These are phyloP conservation scores for Peromyscus melanophrys DNA, from an alignment of 2,797 vertebrate genomes.

Conservation along the genomic window DNA sequence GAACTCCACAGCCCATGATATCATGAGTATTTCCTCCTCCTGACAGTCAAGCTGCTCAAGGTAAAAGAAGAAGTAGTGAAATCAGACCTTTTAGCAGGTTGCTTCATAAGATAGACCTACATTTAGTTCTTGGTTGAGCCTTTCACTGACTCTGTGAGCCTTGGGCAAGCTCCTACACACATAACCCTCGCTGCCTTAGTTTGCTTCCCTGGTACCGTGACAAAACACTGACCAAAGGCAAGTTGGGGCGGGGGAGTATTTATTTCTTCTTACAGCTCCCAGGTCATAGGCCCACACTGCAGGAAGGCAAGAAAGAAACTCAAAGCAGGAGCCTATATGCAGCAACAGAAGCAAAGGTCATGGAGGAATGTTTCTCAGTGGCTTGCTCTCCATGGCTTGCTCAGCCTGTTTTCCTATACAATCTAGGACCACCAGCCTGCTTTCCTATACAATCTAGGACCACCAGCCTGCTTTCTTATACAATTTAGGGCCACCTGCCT, in stretches of 20 bases:
- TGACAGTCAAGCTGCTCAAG: background rate
- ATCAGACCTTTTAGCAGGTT: too few species aligned
- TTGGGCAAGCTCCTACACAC: background rate
- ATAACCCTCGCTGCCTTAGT: too few species aligned
- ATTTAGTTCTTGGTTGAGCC: background rate
- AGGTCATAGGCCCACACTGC: background rate
- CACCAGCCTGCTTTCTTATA: background rate
- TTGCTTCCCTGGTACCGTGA: background rate
- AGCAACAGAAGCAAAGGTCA: background rate
- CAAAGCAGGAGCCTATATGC: background rate
- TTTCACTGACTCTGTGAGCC: background rate
- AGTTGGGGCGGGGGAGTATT: too few species aligned
- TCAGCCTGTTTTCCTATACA: background rate
- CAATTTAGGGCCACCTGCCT: background rate
- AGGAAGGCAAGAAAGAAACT: background rate
- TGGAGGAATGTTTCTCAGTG: too few species aligned
- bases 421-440: background rate
- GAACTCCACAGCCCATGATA: background rate
- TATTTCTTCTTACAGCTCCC: background rate
- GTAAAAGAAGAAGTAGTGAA: too few species aligned
- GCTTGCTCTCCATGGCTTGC: background rate
- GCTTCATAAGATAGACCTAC: too few species aligned
- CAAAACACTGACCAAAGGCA: background rate
- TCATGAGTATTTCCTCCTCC: background rate
- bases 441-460: background rate